A percentile compares a stretch with the other conserved stretches of the same genome.
Conservation (phyloP, 2,888 invertebrate genomes). For the Torymus auratus region DNA sequence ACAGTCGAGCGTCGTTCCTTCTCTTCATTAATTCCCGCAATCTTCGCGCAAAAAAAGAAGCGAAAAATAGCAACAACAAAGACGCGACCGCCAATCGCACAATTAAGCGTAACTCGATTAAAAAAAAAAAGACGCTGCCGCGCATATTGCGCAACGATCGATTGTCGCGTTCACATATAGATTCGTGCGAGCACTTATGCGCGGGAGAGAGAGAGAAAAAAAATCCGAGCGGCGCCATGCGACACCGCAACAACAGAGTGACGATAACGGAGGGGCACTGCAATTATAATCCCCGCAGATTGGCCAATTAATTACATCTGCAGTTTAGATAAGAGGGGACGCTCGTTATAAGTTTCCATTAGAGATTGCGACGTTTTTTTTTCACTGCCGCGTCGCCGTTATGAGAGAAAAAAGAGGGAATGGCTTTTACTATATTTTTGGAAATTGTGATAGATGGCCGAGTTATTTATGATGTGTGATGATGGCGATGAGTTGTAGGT, state of each 20-base stretch:
- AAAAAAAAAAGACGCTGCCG: constrained; percentile 21
- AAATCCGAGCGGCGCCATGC: constrained; percentile 4
- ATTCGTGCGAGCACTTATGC: too few species aligned
- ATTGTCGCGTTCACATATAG: constrained; percentile 10
- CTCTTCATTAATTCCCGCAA: not conserved
- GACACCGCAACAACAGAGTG: not conserved
- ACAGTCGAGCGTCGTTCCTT: not conserved
- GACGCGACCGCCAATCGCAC: not conserved
- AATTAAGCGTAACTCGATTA: constrained; percentile 34
- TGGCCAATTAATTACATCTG: constrained; percentile 31
- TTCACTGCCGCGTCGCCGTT: too few species aligned
- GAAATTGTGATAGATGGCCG: too few species aligned
- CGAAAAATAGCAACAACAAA: constrained; percentile 5
- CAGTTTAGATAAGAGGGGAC: constrained; percentile 15
- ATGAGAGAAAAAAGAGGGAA: too few species aligned
- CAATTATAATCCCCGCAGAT: constrained; percentile 24
- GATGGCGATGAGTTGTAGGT: too few species aligned
- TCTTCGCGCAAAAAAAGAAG: not conserved
- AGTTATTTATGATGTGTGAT: too few species aligned
- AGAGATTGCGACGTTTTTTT: constrained; percentile 4
- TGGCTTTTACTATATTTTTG: too few species aligned
- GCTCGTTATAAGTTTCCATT: constrained; percentile 8
- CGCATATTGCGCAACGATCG: constrained; percentile 21
- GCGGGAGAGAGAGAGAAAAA: not conserved
- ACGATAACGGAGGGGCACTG: constrained; percentile 8